These are phyloP conservation scores for Phengaris alcon DNA, from an alignment of 2,888 invertebrate genomes.

Conservation along the genomic window DNA sequence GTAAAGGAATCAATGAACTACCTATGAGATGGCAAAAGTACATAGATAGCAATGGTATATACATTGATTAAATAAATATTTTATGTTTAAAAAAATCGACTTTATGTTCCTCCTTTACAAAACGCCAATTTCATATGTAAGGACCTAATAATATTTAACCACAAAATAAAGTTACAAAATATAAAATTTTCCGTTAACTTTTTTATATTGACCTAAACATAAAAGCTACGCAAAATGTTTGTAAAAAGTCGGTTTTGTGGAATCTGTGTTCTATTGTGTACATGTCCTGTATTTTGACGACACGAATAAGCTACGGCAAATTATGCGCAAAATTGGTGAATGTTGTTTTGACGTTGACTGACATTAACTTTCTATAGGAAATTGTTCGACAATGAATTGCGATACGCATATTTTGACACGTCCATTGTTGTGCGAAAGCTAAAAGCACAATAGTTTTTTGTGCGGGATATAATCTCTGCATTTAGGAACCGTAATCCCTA, in stretches of 20 bases:
- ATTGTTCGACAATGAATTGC: conserved; percentile 54
- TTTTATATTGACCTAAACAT: not conserved
- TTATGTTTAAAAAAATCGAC: too few species aligned
- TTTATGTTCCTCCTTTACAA: too few species aligned
- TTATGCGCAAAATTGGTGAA: conserved; percentile 56
- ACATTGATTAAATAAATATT: too few species aligned
- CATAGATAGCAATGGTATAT: too few species aligned
- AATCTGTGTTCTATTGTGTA: conserved; percentile 4
- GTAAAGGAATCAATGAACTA: too few species aligned
- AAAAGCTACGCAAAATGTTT: not conserved
- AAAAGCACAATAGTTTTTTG: conserved; percentile 24
- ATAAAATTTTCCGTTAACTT: not conserved
- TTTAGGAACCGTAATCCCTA: conserved; percentile 4
- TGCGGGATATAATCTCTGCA: conserved; percentile 13
- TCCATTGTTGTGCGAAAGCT: conserved; percentile 17
- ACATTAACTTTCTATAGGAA: conserved; percentile 71
- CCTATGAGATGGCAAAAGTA: too few species aligned
- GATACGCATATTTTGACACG: conserved; percentile 29
- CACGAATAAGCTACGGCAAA: conserved; percentile 59
- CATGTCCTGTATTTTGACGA: conserved; percentile 42
- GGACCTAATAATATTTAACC: not conserved
- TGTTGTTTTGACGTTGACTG: conserved; percentile 74
- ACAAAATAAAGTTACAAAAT: not conserved
- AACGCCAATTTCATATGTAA: too few species aligned
- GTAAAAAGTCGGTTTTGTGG: conserved; percentile 11